Evolutionary conservation across 2,797 vertebrate genomes (phyloP).

Genomic region (Monodelphis domestica): DNA sequence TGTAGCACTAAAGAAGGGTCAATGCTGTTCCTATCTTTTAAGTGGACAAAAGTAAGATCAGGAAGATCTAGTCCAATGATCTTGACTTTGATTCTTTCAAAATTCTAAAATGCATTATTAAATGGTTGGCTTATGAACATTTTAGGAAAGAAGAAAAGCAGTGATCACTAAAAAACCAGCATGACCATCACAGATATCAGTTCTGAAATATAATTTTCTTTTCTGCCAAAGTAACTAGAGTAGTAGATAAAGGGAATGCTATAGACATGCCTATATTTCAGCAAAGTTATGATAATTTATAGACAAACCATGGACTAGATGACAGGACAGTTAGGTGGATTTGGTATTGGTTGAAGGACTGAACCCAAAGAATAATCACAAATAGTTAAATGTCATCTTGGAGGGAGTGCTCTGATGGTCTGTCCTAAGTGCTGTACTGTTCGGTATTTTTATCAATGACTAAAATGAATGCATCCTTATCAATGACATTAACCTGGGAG

Average conservation of each 20-base stretch:
- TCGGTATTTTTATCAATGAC: background rate
- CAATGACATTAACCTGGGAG: background rate
- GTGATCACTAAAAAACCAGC: background rate
- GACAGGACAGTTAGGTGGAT: background rate
- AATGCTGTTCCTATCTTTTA: background rate
- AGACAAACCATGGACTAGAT: background rate
- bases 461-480: background rate
- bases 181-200: background rate
- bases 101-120: background rate
- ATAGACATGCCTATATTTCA: background rate
- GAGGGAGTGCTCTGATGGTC: background rate
- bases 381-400: background rate
- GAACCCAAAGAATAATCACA: background rate
- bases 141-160: background rate
- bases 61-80: background rate
- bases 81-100: background rate
- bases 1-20: background rate
- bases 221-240: background rate
- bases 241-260: background rate
- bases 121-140: background rate
- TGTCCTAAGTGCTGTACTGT: background rate
- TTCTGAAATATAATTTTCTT: background rate
- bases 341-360: background rate
- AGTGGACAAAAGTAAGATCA: background rate
- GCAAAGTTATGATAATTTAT: background rate